Base-by-base conservation (phyloP, 2,113 vertebrate species). In the Dromiciops gliroides region DNA sequence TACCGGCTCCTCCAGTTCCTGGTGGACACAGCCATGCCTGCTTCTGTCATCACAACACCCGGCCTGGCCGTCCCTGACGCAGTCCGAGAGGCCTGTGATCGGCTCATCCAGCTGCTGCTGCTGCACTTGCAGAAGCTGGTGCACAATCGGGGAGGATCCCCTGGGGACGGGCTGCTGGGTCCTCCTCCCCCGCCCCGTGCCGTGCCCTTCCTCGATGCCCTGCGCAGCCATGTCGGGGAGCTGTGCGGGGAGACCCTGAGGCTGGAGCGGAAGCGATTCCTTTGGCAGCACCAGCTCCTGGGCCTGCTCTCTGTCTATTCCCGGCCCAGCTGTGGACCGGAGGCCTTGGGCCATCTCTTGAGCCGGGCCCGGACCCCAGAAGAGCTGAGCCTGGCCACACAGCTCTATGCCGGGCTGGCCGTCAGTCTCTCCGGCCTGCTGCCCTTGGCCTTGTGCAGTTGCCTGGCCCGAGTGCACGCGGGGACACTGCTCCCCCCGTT, bases 271-370 rank as follows among this genome's bases (percentile, higher is more conserved):
- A 99, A 99, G 93, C 98, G 99, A 0, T 99, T 99, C 50, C 99
- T 99, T 0, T 99, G 99, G 99, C 98, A 99, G 83, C 99, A 99
- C 96, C 99, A 99, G 95, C 98, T 99, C 6, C 95, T 99, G 1
- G 99, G 98, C 24, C 98, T 99, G 16, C 97, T 99, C 1, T 99
- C 99, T 0, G 99, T 99, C 10, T 99, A 99, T 0, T 99, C 99
- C 0, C 99, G 99, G 4, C 98, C 99, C 0, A 99, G 98, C 23
- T 98, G 99, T 22, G 99, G 99, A 56, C 98, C 99, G 0, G 99
- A 99, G 90, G 99, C 99, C 0, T 97, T 99, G n/a, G 99, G 99
- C 93, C 98, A 99, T 94, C 98, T 99, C 2, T 98, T 99, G 93
- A 99, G 99, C 4, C 98, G 99, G 95, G 99, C 99, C 24, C 97